Base-by-base conservation (phyloP, 2,797 vertebrate species). In the Novumbra hubbsi region DNA sequence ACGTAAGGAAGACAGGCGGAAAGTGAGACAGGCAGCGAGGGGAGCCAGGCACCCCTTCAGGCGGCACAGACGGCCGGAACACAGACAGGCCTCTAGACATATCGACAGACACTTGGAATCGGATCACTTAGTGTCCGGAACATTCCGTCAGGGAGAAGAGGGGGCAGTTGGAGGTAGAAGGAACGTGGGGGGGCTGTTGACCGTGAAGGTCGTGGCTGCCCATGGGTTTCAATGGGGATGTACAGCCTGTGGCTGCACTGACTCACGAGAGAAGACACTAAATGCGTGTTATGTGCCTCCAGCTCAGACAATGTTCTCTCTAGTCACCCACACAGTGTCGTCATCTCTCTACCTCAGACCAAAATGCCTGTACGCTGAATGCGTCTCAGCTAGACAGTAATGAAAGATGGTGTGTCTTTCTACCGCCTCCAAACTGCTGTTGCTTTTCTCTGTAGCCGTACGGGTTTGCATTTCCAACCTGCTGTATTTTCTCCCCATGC, bases 271-370 rank as follows among this genome's bases (percentile, higher is more conserved):
- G 16, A 9, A 28, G 68, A 52, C 48, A 14, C 49, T 52, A 27
- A 50, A 55, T 8, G 21, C 68, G 30, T 27, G 6, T 16, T 70
- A 5, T 16, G 48, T 41, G 17, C 30, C 19, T 48, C 24, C 28
- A 28, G 28, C 52, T 15, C 67, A 68, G 38, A 69, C 45, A 48
- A 24, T 30, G 68, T 49, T 49, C 68, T 17, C n/a, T 69, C 68
- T 48, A 6, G 17, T 45, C 38, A 68, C 66, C 41, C 34, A 48
- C 19, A 21, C 9, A 1, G 48, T 11, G 38, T 4, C 2, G 24
- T 68, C n/a, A 8, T 68, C 66, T 68, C 66, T 68, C 21, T 41
- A 38, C n/a, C 34, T 68, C 19, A 21, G 34, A 15, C 66, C 21
- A 45, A 21, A 27, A 45, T 14, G 66, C 9, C 66, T 27, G 48